Base-by-base conservation (phyloP, 2,113 vertebrate genomes). In the Chitala chitala region DNA sequence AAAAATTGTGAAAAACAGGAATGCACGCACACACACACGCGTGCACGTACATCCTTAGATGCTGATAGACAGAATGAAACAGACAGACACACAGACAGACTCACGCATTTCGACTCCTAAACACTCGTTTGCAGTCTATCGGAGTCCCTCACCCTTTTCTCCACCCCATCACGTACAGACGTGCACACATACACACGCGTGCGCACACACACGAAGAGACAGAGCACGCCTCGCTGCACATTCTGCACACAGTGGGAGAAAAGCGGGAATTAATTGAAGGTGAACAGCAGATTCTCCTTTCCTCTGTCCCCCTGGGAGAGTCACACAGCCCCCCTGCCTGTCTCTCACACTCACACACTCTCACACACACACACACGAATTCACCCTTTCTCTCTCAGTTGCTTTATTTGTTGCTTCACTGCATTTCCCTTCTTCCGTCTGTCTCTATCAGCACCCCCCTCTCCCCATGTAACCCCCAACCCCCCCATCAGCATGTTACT, bases 251-350 rank as follows among this genome's bases (percentile, higher is more conserved):
- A 76, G 71, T 78, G 80, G 84, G 81, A 85, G 76, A 77, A 46
- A 83, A 86, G 85, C 80, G 71, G 82, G 86, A 84, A 92, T 83
- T 90, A 90, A 92, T 85, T 79, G 89, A 89, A 92, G 90, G 89
- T 89, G 89, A 92, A 89, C 84, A 79, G 88, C 85, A 75, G 87
- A 85, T 85, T 89, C 86, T 89, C 89, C 87, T 86, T 89, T 85
- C 81, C 78, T 80, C 78, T 69, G 77, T 83, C 85, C 81, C 72
- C 74, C 65, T 31, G 54, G 71, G 77, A 82, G 75, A 78, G 53
- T 64, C 64, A 26, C 29, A 17, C 79, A 77, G 51, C 66, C 69
- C 56, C 46, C 81, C 77, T 77, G 73, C 0, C 63, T 73, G 65
- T 66, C 80, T 70, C 40, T 2, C 44, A 12, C 33, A 69, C 53